Base-by-base conservation (phyloP, 2,113 vertebrate genomes). In the Centrocercus urophasianus region DNA sequence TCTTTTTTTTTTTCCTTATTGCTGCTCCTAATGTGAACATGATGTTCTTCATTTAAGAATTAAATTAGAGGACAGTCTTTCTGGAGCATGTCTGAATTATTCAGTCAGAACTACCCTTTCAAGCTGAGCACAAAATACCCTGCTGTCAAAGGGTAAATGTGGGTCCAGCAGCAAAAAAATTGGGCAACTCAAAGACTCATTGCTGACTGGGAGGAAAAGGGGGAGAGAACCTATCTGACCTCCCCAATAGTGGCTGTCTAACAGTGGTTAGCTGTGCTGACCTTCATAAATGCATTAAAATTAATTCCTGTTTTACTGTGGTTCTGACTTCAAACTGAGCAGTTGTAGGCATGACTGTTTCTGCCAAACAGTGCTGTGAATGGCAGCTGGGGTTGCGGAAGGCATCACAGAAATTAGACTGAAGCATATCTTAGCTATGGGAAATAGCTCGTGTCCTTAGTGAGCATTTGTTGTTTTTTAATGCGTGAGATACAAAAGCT, bases 1-100 rank as follows among this genome's bases (percentile, higher is more conserved):
- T 61, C 5, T 10, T 4, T 5, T 16, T 43, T 43, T 43, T 43
- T 6, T 57, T 57, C 14, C 1, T 76, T 80, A 83, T 64, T 94
- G 52, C 86, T 71, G 50, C 56, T 93, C 28, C 75, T 88, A 89
- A 93, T 72, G 43, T 90, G 94, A 93, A 83, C 93, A 86, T 2
- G 8, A 65, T 95, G 82, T 86, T 79, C 57, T 91, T 91, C 5
- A 61, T 72, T 82, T 66, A 88, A 95, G 95, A 97, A 94, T 69
- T 52, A 66, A 94, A 93, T 93, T 89, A 12, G 71, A 87, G 85
- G 24, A 9, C 56, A 27, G 19, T 65, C 52, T 78, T 93, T 91
- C 83, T 94, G 73, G 69, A 71, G 34, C 69, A 61, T 83, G 47
- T 74, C 88, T 86, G 83, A 93, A 48, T 45, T 91, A 86, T 90